Evolutionary conservation across 1,140 invertebrate genomes (phyloP), one percentile per base, ranked within the genome.

Genomic region (Trachymyrmex septentrionalis): DNA sequence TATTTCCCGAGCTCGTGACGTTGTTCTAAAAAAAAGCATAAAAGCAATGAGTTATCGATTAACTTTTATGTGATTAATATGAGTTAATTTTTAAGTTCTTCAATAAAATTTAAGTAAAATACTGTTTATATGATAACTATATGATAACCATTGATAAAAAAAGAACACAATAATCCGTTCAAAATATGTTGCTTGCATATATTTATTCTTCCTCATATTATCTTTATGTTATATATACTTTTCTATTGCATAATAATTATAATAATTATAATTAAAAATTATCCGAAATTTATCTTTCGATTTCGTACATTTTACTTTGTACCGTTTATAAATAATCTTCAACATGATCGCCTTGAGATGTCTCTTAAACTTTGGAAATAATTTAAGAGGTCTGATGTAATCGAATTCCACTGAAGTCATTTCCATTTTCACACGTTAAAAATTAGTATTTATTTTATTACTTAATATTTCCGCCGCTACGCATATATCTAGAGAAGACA

Each of bases 331-430:
- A 66, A 53, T 50, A 53, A 66, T 67, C 48, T 80, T 16, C 12
- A 6, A 34, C 38, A 44, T 14, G 24, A 4, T 38, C 30, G 48
- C 34, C 59, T 80, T 80, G 76, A 80, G 14, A 80, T 50, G 27
- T 53, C 61, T 80, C 27, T 67, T 67, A 67, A 80, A 80, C 9
- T 53, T 53, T 4, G 30, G 3, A 69, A 55, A 55, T 69, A 14
- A 80, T 69, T 55, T 19, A 12, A 55, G 21, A 69, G 10, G 27
- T 80, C 77, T 80, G 63, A 69, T 55, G 63, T 53, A 80, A 80
- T 0, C 76, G 27, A 50, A 69, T 67, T 80, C 24, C 76, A 67
- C 16, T 10, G 7, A 67, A 30, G 14, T 30, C 38, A 64, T 6
- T 80, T 67, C 38, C 2, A 21, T 78, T 80, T 67, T 53, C n/a